Evolutionary conservation across 2,888 invertebrate genomes (phyloP), one percentile per base, ranked within the genome.

Genomic region (Pharmacophagus antenor): DNA sequence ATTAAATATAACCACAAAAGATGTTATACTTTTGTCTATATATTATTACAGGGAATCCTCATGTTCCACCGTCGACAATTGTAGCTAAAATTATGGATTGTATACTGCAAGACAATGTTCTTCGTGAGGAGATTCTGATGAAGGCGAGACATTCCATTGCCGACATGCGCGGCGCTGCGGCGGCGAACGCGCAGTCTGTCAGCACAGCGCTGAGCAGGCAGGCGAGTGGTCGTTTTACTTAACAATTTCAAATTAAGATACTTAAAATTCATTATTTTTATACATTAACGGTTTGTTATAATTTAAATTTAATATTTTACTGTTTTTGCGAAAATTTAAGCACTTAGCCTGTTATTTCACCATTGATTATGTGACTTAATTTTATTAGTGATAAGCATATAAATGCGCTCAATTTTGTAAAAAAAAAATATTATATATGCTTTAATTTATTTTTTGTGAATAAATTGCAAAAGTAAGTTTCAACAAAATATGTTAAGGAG

Each of bases 61-160:
- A 95, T 91, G 92, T 94, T 91, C 94, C 94, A 81, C 95, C 95
- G 63, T 95, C 95, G 74, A 93, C 93, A 82, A 95, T 95, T 88
- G 95, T 95, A 80, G 94, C 95, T 82, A 95, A 95, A 81, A 95
- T 95, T 71, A 95, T 95, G 92, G 93, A 95, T 68, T 92, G 94
- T 61, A 92, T 93, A 66, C 87, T 93, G 65, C 90, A 92, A 67
- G 92, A 92, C 70, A 92, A 93, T 65, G 88, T 87, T 22, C 88
- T 90, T 67, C 91, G 88, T 54, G 88, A 89, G 68, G 84, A 88
- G 69, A 85, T 86, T 7, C 67, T 83, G 52, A 74, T 79, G 68
- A 85, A 83, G 65, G 79, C 84, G 31, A 82, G 88, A 25, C 88
- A 88, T 68, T 88, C 90, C n/a, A 85, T 88, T 65, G 87, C 88